Conservation (phyloP, 2,888 invertebrate genomes). For the Toxonevra muliebris region DNA sequence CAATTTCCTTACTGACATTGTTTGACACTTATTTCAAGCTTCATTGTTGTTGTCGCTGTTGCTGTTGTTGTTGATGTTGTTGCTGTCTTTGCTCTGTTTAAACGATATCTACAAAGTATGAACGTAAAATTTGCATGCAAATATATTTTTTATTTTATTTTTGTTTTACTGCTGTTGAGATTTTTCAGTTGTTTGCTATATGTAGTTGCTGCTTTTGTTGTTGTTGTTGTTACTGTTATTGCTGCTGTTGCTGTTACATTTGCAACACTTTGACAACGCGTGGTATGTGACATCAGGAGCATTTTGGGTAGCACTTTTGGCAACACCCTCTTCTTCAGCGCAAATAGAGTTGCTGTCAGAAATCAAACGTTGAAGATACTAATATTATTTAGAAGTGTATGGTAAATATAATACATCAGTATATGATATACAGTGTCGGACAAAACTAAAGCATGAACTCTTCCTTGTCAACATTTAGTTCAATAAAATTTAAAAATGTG, state of each 20-base stretch:
- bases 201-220: neutral
- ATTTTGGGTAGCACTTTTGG: slow-evolving; percentile 40
- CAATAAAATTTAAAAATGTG: no score
- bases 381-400: no score
- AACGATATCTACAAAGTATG: slow-evolving; percentile 30
- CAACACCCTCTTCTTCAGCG: neutral
- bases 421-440: no score
- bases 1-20: slow-evolving; percentile 58
- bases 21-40: slow-evolving; percentile 49
- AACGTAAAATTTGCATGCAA: slow-evolving; percentile 52
- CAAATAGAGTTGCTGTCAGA: neutral
- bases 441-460: no score
- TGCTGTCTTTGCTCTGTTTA: neutral
- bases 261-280: neutral
- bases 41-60: neutral
- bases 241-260: neutral
- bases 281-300: slow-evolving; percentile 39
- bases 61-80: neutral
- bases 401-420: no score
- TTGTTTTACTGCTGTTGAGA: neutral
- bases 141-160: slow-evolving; percentile 38
- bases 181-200: neutral
- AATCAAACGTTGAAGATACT: no score
- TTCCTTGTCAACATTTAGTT: no score
- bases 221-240: slow-evolving; percentile 1